Evolutionary conservation across 2,888 invertebrate genomes (phyloP), one percentile per base, ranked within the genome.

Genomic region (Lysandra coridon): DNA sequence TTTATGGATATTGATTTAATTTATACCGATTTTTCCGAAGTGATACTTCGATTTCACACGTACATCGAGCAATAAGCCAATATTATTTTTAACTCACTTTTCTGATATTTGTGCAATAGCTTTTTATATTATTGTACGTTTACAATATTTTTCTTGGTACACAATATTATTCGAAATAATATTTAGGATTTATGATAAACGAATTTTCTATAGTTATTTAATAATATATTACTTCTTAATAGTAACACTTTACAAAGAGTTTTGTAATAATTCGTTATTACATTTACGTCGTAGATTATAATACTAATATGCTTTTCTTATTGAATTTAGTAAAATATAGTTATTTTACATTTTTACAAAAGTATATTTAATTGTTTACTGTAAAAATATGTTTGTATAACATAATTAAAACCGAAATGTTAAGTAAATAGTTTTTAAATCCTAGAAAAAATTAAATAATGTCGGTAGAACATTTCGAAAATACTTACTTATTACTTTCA

Each of bases 61-160:
- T 78, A 79, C 74, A 60, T 74, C 44, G 74, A 78, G 78, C n/a
- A 74, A 60, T 79, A 74, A 78, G 79, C 60, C 62, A 75, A 79
- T 49, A 60, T 74, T 74, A 74, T 74, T 44, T 78, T 57, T 60
- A 75, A 53, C 62, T 74, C 62, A 79, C 33, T 76, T 76, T 76
- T 53, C 53, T 53, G 57, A 53, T 76, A 76, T 57, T 76, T 76
- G 76, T 76, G 76, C 76, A 76, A 53, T 76, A 76, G 76, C 23
- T 57, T 76, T 57, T 76, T n/a, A 76, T 76, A 76, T 76, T 57
- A 53, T 76, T 76, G 57, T 57, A 76, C 30, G 4, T 53, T 53
- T 76, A 76, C 76, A 33, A 76, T 76, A 76, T 76, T 76, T 75
- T 76, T 76, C 76, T 76, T 53, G 57, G 23, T 76, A 76, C 76